These are phyloP conservation scores for Anas platyrhynchos DNA, from an alignment of 2,113 vertebrate genomes.

Conservation along the genomic window DNA sequence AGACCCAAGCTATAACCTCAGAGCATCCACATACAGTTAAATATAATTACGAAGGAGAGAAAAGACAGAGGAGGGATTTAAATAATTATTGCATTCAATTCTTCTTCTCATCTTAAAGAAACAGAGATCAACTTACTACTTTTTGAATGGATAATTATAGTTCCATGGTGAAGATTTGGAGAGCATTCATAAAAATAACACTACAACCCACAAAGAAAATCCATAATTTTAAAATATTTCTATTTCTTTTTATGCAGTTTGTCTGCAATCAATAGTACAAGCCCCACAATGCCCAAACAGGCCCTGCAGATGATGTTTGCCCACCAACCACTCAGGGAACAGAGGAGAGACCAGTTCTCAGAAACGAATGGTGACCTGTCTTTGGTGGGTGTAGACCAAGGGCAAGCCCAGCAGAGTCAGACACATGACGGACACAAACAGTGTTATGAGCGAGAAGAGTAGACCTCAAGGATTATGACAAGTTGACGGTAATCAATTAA, in stretches of 20 bases:
- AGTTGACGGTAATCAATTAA: conserved; percentile 26
- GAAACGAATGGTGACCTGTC: background rate
- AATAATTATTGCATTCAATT: background rate
- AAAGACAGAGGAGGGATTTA: conserved; percentile 3
- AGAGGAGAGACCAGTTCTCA: background rate
- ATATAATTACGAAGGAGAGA: background rate
- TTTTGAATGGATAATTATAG: background rate
- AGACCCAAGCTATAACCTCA: background rate
- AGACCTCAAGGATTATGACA: conserved; percentile 18
- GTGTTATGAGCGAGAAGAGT: background rate
- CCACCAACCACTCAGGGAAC: background rate
- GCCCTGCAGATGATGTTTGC: background rate
- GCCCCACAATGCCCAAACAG: background rate
- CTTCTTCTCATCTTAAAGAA: background rate
- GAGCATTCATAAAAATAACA: background rate
- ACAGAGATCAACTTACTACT: background rate
- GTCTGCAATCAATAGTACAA: background rate
- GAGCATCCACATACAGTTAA: background rate
- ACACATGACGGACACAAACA: background rate
- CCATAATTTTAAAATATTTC: background rate
- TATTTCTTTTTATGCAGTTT: background rate
- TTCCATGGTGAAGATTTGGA: background rate
- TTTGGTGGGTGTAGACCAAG: background rate
- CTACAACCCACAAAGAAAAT: background rate
- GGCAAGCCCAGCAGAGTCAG: background rate